phyloP scores from a whole-genome alignment of 2,113 vertebrate species.

The Tachysurus fulvidraco region DNA sequence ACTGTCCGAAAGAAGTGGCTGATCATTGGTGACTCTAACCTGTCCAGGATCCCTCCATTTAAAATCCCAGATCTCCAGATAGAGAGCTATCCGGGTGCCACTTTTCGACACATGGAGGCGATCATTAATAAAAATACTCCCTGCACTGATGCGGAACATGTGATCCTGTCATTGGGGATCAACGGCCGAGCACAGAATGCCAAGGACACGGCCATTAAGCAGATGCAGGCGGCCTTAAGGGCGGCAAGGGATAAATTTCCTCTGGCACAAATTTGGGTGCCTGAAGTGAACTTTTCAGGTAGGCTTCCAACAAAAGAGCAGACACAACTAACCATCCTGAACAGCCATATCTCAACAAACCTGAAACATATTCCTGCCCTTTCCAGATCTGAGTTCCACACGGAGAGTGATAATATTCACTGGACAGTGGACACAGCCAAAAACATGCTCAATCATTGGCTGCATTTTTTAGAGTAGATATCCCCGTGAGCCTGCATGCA shows the following conservation, averaged over 20 bases:
- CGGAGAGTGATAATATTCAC: too few species aligned
- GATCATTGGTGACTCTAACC: not conserved
- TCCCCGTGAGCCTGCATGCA: too few species aligned
- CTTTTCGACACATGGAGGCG: not conserved
- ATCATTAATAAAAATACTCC: not conserved
- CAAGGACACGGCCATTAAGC: not conserved
- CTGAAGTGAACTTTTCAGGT: not conserved
- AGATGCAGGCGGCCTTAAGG: not conserved
- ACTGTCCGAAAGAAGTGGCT: not conserved
- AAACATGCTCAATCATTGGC: not conserved
- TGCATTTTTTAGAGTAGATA: not conserved
- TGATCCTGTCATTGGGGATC: not conserved
- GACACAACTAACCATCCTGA: too few species aligned
- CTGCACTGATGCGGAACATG: not conserved
- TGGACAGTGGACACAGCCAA: too few species aligned
- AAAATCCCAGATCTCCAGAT: not conserved
- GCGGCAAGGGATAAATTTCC: not conserved
- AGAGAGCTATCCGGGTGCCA: conserved; percentile 1
- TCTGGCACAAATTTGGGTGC: not conserved
- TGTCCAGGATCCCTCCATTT: not conserved
- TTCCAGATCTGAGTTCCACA: too few species aligned
- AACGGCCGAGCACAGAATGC: not conserved
- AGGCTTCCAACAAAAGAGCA: too few species aligned
- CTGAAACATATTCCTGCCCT: too few species aligned
- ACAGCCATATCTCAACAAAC: too few species aligned